Evolutionary conservation across 2,113 vertebrate genomes (phyloP).

Genomic region (Periophthalmus modestus): DNA sequence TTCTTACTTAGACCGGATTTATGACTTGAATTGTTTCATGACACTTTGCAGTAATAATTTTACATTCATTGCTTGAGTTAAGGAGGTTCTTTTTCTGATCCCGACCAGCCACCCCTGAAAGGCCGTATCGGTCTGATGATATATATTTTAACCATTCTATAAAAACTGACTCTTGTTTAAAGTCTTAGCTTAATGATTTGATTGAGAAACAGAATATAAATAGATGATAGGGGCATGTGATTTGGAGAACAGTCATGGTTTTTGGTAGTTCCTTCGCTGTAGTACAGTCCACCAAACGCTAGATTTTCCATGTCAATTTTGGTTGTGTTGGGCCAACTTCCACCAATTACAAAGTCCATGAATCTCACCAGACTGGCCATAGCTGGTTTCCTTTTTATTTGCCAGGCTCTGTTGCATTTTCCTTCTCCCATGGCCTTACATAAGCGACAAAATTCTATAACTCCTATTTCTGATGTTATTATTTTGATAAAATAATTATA

Average conservation of each 20-base stretch:
- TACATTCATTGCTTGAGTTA: conserved; percentile 2
- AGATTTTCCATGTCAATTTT: conserved; percentile 31
- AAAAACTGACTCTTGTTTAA: conserved; percentile 4
- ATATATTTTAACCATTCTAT: conserved; percentile 13
- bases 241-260: conserved; percentile 4
- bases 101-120: conserved; percentile 10
- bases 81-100: conserved; percentile 19
- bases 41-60: conserved; percentile 15
- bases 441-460: too few relatives aligned
- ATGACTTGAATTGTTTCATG: conserved; percentile 20
- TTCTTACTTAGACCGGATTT: conserved; percentile 34
- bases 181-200: conserved; percentile 5
- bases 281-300: conserved; percentile 15
- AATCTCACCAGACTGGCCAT: conserved; percentile 25
- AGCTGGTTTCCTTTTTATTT: conserved; percentile 12
- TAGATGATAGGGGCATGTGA: neutral
- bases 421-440: too few relatives aligned
- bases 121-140: conserved; percentile 7
- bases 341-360: conserved; percentile 41
- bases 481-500: too few relatives aligned
- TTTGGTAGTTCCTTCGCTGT: conserved; percentile 8
- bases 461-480: too few relatives aligned
- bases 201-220: conserved; percentile 11
- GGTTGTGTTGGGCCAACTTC: conserved; percentile 23
- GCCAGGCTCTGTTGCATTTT: neutral